Evolutionary conservation across 2,797 vertebrate genomes (phyloP), one percentile per base, ranked within the genome.

Genomic region (Heterohyrax brucei): DNA sequence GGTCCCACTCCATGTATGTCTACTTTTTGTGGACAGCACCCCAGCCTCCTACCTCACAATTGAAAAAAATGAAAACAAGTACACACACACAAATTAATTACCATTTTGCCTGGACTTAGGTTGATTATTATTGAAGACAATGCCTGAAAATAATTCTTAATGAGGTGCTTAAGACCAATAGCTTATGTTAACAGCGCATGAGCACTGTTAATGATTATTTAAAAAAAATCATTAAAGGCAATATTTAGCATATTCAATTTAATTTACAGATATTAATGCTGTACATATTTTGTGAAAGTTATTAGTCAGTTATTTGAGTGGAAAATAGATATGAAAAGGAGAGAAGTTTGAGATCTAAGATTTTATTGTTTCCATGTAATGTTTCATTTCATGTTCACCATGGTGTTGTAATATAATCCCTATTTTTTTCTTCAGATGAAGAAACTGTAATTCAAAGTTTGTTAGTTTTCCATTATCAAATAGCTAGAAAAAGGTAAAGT

Each of bases 81-180:
- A 95, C 33, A 2, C 1, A 76, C 89, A 93, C 8, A 76, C 3
- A 76, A n/a, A 44, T 62, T 1, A 5, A 56, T 73, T 28, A 80
- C 26, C 10, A 83, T 78, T 46, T 79, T 79, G 68, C 82, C 21
- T 82, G 79, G 14, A 48, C 16, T 64, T 82, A 48, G 24, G 1
- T 77, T 16, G 4, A 4, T 77, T 93, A 87, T 89, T 92, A 50
- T 83, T 30, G 64, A 92, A 26, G 28, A 53, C 19, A 85, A 68
- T 56, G 1, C 10, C 3, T 68, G 7, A 13, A 64, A 86, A 33
- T 87, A 84, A 87, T 89, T 96, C 84, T 10, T 21, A 50, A 8
- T 39, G 7, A 53, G 0, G 4, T 73, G 30, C 28, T 77, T 33
- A 13, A 56, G 5, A 59, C 6, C 78, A 18, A 56, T 78, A 48